Base-by-base conservation (phyloP, 92 coral and sea anemone genomes). In the Palythoa heliodiscus region DNA sequence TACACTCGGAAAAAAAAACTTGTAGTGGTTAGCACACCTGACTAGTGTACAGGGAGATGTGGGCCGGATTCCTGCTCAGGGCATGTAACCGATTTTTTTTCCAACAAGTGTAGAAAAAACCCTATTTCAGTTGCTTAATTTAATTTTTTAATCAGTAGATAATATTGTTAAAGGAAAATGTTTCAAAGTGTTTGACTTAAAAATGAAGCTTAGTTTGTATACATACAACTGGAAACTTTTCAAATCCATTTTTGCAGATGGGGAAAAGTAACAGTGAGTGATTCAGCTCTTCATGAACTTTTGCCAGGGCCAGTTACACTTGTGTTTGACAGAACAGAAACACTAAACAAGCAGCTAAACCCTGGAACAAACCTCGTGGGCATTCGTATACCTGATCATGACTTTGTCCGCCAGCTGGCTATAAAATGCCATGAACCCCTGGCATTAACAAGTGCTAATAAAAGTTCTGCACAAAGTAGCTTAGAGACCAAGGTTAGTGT, bases 291-390 rank as follows among this genome's bases (percentile, higher is more conserved):
- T 10, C 86, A 88, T 25, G 91, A 93, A 76, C 92, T 97, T 53
- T 89, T 97, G 24, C 99, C 99, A 72, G 99, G 99, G 3, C 95
- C 99, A 43, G 99, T 97, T n/a, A 97, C 99, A 3, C 91, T 97
- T 29, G 95, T 97, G 38, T 97, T 97, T 89, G 95, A 94, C 76
- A 91, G 99, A 63, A 95, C 95, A 58, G 85, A 89, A 1, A 85
- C 77, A 12, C 81, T 97, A 19, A 97, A 97, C 79, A 89, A 82
- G 40, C 91, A 87, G 23, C 89, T 97, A 23, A 97, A 97, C 83
- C 91, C 98, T 50, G 95, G 91, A 16, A 97, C 98, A 73, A 75
- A 82, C 20, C 96, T 91, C 63, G 98, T 97, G 22, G 99, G 99
- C 22, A 93, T 97, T 40, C 89, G 99, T 58, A 97, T 97, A 16